Evolutionary conservation across 2,113 vertebrate genomes (phyloP).

Genomic region (Callorhinus ursinus): DNA sequence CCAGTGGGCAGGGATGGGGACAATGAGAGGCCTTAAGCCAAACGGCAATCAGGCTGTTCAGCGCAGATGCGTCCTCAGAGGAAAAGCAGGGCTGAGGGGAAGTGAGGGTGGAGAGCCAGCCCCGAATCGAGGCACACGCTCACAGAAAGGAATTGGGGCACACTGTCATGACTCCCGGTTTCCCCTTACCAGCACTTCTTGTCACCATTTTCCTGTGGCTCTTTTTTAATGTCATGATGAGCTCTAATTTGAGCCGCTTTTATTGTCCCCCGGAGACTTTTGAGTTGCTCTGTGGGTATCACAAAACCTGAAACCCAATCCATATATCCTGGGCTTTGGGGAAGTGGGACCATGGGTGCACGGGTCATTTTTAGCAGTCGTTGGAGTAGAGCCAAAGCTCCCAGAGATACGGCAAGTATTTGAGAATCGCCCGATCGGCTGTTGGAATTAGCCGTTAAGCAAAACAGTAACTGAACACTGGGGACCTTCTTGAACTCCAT

Average conservation of each 20-base stretch:
- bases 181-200: neutral
- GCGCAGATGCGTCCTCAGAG: neutral
- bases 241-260: constrained; percentile 54
- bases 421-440: constrained; percentile 35
- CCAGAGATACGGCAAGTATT: constrained; percentile 47
- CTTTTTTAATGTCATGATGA: constrained; percentile 34
- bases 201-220: neutral
- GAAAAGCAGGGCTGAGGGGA: neutral
- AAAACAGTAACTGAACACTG: constrained; percentile 54
- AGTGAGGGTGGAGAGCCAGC: neutral
- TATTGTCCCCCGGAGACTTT: constrained; percentile 58
- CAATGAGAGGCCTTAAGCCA: neutral
- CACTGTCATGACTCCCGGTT: neutral
- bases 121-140: neutral
- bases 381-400: constrained; percentile 57
- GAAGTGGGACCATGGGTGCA: constrained; percentile 52
- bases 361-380: constrained; percentile 64
- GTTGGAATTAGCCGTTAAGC: constrained; percentile 25
- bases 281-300: constrained; percentile 45
- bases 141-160: neutral
- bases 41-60: neutral
- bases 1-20: neutral
- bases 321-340: neutral
- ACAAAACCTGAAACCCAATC: constrained; percentile 68
- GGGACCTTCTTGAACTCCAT: constrained; percentile 45